Evolutionary conservation across 2,113 vertebrate genomes (phyloP), one percentile per base, ranked within the genome.

Genomic region (Channa argus): DNA sequence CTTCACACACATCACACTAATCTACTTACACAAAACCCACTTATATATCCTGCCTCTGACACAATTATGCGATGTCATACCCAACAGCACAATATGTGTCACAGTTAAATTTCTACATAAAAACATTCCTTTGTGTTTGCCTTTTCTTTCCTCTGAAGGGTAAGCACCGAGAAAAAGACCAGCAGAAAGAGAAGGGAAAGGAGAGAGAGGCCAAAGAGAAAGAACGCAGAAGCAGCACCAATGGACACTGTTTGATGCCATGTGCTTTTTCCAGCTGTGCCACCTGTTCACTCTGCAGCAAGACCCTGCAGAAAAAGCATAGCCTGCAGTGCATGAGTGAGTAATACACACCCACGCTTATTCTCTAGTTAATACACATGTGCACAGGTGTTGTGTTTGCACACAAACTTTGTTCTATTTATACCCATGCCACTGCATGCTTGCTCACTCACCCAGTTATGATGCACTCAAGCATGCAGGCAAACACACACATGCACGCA

Each of bases 301-400:
- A 95, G 80, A 91, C 92, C 13, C 93, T 96, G 92, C 93, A 89
- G 91, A 95, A 93, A 88, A 95, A 94, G 94, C 94, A 94, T 88
- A 94, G 94, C 86, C 93, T 96, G 88, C 96, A 97, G 91, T 96
- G 96, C 90, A 93, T 94, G 74, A 95, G 97, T 98, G 95, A 98
- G 97, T 97, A 95, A 71, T 58, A 8, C 38, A 2, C 76, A 61
- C 52, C 75, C 83, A 74, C 64, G 77, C 82, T 54, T 66, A 1
- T 39, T 47, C 36, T 41, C 54, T 7, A 39, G 62, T 41, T 80
- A 46, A 63, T 62, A 61, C 79, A 47, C 10, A 33, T 41, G 49
- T 44, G 45, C 66, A 62, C 78, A 85, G 68, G 67, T 73, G 77
- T 50, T 63, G 6, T 2, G 5, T 33, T 72, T 71, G 65, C 36